Evolutionary conservation across 2,888 invertebrate species (phyloP).

Genomic region (Lasioglossum zephyrum): DNA sequence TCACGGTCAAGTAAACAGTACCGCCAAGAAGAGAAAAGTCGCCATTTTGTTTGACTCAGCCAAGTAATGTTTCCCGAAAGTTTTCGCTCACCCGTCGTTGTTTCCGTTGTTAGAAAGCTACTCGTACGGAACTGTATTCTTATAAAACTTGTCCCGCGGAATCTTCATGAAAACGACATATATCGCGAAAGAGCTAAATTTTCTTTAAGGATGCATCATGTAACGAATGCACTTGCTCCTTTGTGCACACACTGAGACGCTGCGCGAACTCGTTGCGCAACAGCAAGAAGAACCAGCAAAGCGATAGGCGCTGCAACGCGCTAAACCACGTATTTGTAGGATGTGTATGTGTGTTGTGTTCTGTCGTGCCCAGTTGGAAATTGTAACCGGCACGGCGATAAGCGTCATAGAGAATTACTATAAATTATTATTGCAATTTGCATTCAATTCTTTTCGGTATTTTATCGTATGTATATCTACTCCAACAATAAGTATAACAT

Average conservation of each 20-base stretch:
- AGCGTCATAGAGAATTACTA: background rate
- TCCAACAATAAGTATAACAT: background rate
- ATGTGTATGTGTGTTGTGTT: background rate
- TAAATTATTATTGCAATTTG: background rate
- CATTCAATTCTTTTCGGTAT: background rate
- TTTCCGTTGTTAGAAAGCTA: conserved; percentile 38
- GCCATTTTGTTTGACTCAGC: conserved; percentile 78
- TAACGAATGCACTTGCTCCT: conserved; percentile 64
- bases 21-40: conserved; percentile 66
- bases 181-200: conserved; percentile 47
- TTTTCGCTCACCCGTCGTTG: conserved; percentile 43
- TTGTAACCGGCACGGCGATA: background rate
- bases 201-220: conserved; percentile 72
- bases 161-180: conserved; percentile 54
- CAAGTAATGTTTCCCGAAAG: conserved; percentile 52
- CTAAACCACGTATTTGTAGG: background rate
- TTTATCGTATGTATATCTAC: background rate
- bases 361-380: background rate
- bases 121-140: conserved; percentile 12
- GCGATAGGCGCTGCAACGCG: conserved; percentile 33
- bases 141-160: conserved; percentile 26
- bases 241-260: conserved; percentile 73
- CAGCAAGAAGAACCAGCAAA: conserved; percentile 45
- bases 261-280: conserved; percentile 71
- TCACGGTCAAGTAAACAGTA: conserved; percentile 73